Evolutionary conservation across 2,888 invertebrate genomes (phyloP).

Genomic region (Cantharis flavilabris): DNA sequence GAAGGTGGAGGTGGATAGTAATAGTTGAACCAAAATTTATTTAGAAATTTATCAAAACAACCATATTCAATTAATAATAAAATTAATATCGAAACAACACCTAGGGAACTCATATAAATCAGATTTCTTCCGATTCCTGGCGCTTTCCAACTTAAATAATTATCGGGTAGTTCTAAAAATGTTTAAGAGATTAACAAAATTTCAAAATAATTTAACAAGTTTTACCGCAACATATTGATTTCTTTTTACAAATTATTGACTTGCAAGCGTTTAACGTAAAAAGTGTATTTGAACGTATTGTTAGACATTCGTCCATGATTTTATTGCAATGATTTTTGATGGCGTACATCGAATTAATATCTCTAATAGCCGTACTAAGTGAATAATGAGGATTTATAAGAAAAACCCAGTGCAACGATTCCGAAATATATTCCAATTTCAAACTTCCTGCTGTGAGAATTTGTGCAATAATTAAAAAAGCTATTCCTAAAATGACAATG

Average conservation of each 20-base stretch:
- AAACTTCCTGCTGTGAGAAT: slow-evolving; percentile 66
- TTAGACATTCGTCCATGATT: slow-evolving; percentile 27
- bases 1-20: slow-evolving; percentile 38
- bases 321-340: slow-evolving; percentile 14
- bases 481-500: slow-evolving; percentile 63
- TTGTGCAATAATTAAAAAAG: slow-evolving; percentile 70
- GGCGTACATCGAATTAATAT: slow-evolving; percentile 36
- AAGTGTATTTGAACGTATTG: slow-evolving; percentile 1
- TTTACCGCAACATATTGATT: slow-evolving; percentile 51
- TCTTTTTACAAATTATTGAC: slow-evolving; percentile 38
- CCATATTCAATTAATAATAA: slow-evolving; percentile 69
- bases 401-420: slow-evolving; percentile 67
- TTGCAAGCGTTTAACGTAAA: slow-evolving; percentile 41
- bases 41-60: slow-evolving; percentile 57
- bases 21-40: slow-evolving; percentile 36
- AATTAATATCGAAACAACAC: slow-evolving; percentile 63
- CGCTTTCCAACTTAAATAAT: slow-evolving; percentile 66
- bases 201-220: slow-evolving; percentile 32
- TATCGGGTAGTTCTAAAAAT: slow-evolving; percentile 34
- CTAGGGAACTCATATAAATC: slow-evolving; percentile 61
- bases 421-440: slow-evolving; percentile 62
- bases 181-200: slow-evolving; percentile 14
- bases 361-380: slow-evolving; percentile 57
- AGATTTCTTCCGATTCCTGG: slow-evolving; percentile 75
- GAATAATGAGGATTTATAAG: slow-evolving; percentile 73